These are phyloP conservation scores for Xanthostigma xanthostigma DNA, from an alignment of 2,888 invertebrate genomes.

Conservation along the genomic window DNA sequence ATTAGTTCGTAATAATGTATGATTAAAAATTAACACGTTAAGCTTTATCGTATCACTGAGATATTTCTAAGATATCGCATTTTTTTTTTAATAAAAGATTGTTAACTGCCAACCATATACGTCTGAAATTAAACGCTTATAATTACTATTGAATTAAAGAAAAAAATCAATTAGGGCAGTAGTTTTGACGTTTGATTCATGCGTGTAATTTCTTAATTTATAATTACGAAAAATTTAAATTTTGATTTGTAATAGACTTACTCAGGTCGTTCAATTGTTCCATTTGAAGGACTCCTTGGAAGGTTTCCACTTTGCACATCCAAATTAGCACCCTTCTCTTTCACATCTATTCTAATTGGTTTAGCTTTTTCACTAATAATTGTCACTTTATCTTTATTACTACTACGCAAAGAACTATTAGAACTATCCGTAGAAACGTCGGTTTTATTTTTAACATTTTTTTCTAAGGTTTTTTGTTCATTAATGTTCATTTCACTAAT, in stretches of 20 bases:
- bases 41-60: no score
- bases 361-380: conserved; percentile 26
- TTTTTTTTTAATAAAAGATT: no score
- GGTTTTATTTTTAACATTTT: conserved; percentile 6
- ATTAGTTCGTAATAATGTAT: no score
- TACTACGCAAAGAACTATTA: conserved; percentile 7
- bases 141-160: no score
- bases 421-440: neutral
- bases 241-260: conserved; percentile 17
- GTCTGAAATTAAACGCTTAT: no score
- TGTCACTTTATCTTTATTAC: conserved; percentile 22
- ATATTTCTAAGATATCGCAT: no score
- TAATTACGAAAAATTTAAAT: neutral
- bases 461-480: conserved; percentile 3
- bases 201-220: neutral
- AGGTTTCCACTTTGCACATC: conserved; percentile 30
- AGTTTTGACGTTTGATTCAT: no score
- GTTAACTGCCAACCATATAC: no score
- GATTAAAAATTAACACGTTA: no score
- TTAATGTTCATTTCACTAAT: no score
- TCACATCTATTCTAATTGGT: conserved; percentile 27
- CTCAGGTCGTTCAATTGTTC: conserved; percentile 22
- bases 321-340: conserved; percentile 25
- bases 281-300: conserved; percentile 22
- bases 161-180: no score